Base-by-base conservation (phyloP, 1,140 invertebrate genomes). In the Neodiprion pinetum region DNA sequence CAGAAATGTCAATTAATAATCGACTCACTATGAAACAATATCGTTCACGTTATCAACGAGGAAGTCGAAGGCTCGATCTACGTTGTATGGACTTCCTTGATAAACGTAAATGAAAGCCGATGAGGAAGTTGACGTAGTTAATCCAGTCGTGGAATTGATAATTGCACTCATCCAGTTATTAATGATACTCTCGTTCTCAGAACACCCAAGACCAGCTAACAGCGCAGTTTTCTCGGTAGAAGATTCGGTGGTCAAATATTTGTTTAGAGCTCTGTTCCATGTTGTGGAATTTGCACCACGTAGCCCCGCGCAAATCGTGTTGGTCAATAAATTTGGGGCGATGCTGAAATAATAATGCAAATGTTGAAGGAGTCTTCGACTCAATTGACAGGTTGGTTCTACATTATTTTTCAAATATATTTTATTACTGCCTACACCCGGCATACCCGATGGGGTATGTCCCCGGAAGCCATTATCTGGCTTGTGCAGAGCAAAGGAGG, bases 221-320 rank as follows among this genome's bases (percentile, higher is more conserved):
- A 96, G 82, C 9, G 92, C 84, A 68, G 92, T 91, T 78, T 94
- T 91, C 81, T 96, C 95, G 0, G 91, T 90, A 0, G 91, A 92
- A 0, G 94, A 91, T 73, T 92, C 92, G 1, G 93, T 90, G 7
- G 89, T 91, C 11, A 90, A 78, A 80, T 95, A 96, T 17, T 93
- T 87, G 28, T 93, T 87, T 90, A 94, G 95, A 0, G 93, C 90
- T 86, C 95, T 95, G 67, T 95, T 88, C 95, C 95, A 97, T 81
- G 95, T 95, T 9, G 90, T 86, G 66, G 93, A 91, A 1, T 92
- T 92, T 1, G 95, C 96, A 17, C 92, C 90, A 73, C 92, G 89
- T 7, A 97, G 92, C 0, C 94, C 95, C 1, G 92, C 92, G 80
- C 96, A 97, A 83, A 96, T 96, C 1, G 96, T 92, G 0, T 93